Base-by-base conservation (phyloP, 37 sponge, comb jelly and placozoan species). In the Spongia lamella region DNA sequence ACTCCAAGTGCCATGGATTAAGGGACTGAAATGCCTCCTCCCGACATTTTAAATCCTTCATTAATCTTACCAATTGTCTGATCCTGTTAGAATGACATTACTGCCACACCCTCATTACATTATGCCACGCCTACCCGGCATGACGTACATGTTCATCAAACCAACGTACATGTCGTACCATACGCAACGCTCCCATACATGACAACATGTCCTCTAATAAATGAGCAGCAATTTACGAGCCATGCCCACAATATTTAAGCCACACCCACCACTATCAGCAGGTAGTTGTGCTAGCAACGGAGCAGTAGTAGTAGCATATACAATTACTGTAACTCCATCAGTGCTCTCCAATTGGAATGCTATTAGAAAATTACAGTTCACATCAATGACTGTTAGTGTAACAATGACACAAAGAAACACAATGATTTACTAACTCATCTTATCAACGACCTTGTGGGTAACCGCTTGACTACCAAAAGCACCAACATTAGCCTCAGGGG, bases 161-260 rank as follows among this genome's bases (percentile, higher is more conserved):
- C 94, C 90, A 92, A 6, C 86, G 55, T 13, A 86, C 83, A 71
- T 92, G 93, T 0, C 93, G 62, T 0, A 96, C 80, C 66, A 87
- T 90, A 0, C 80, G 29, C 39, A 96, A 66, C 17, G 86, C 79
- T 34, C 84, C 72, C 47, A 76, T 54, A 50, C 77, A 86, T 19
- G 84, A 70, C 34, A 81, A 71, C 34, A 86, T 66, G 19, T 85
- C 76, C 7, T 39, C 89, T 83, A 66, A 3, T 43, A 13, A 43
- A 43, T 9, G 47, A 15, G 25, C 65, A 27, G 57, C 58, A n/a
- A 37, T 27, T 37, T 58, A 5, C n/a, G n/a, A n/a, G 34, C 54
- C 61, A 43, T 43, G 47, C 5, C 47, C 47, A 43, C 7, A 43
- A 43, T 13, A 7, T n/a, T n/a, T n/a, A n/a, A n/a, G n/a, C n/a